Evolutionary conservation across 2,888 invertebrate species (phyloP), one percentile per base, ranked within the genome.

Genomic region (Nineta flava): DNA sequence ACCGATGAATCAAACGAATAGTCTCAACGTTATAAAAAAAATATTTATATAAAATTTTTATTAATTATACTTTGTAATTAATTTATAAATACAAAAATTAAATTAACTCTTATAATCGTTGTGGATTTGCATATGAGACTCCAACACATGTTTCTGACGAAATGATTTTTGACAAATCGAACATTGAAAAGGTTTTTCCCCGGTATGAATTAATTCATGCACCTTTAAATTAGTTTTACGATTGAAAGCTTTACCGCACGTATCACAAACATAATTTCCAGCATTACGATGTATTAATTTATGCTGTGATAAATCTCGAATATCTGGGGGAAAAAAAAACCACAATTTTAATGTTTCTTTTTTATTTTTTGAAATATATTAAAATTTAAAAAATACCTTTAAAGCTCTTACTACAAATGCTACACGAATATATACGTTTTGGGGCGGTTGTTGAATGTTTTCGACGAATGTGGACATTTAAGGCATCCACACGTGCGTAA

Each of bases 101-200:
- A 7, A 19, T 26, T 38, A 38, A 38, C n/a, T 38, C 5, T 38
- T 38, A 7, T 38, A n/a, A 13, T 38, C 38, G 5, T 38, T 44
- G 15, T 53, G 53, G 10, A 49, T 53, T 26, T 49, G 32, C 51
- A 53, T 51, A 31, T 53, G 53, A 5, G 51, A 49, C 15, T 46
- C 49, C 6, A 53, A 34, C 1, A 51, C 53, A 41, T 53, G 53
- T 51, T 53, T 53, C n/a, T 53, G 53, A n/a, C 50, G 50, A 17
- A 53, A 53, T 1, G 50, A 47, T 5, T 50, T 46, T 16, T 47
- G 48, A 46, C 53, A 53, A 19, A 53, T 35, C 0, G 49, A 44
- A 31, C 53, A 53, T 16, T 46, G 49, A 46, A 51, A 49, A 7
- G 53, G 53, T 46, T 48, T 49, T 10, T 51, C 50, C 3, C 53